phyloP scores from a whole-genome alignment of 1,140 invertebrate species.

The Drosophila triauraria region DNA sequence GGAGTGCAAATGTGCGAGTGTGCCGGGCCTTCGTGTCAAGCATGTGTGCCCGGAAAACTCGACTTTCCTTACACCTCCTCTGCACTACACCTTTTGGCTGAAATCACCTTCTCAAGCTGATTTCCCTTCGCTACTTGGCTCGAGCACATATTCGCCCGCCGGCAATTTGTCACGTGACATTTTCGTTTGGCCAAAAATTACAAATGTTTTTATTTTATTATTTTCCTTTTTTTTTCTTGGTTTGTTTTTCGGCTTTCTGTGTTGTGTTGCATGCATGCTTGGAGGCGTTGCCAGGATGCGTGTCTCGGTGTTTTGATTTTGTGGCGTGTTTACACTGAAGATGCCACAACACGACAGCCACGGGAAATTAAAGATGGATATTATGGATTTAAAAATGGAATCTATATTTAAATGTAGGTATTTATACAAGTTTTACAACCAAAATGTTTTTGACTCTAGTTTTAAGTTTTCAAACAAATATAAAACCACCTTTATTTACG shows the following conservation, averaged over 20 bases:
- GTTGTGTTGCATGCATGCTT: slow-evolving; percentile 51
- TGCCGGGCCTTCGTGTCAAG: slow-evolving; percentile 47
- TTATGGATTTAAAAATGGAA: neutral
- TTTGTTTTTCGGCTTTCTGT: slow-evolving; percentile 28
- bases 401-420: neutral
- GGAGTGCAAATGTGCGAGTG: slow-evolving; percentile 25
- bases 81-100: neutral
- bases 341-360: slow-evolving; percentile 24
- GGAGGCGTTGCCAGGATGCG: slow-evolving; percentile 51
- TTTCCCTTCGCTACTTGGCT: slow-evolving; percentile 38
- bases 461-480: neutral
- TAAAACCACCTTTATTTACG: neutral
- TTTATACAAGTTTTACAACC: too few species aligned
- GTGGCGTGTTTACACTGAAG: slow-evolving; percentile 47
- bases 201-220: slow-evolving; percentile 51
- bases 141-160: slow-evolving; percentile 55
- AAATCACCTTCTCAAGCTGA: slow-evolving; percentile 8
- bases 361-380: neutral
- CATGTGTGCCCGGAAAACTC: slow-evolving; percentile 43
- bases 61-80: slow-evolving; percentile 35
- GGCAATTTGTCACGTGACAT: slow-evolving; percentile 78
- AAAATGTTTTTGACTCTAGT: neutral
- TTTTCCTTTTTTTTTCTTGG: slow-evolving; percentile 10
- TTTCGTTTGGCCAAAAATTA: slow-evolving; percentile 55
- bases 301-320: slow-evolving; percentile 46